These are phyloP conservation scores for Rhinoraja longicauda DNA, from an alignment of 2,797 vertebrate genomes.

Conservation along the genomic window DNA sequence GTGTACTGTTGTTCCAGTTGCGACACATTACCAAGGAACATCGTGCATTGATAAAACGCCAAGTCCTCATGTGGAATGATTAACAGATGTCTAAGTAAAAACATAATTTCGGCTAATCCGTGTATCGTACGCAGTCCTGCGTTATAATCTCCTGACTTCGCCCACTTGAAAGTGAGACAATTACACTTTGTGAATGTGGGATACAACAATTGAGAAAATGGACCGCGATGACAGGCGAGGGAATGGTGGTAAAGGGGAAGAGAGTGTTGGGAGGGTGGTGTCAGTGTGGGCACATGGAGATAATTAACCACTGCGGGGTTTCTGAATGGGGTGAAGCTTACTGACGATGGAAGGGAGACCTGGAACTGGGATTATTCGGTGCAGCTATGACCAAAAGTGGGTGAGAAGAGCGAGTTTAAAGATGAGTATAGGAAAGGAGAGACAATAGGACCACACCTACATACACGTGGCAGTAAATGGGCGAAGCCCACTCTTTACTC, in stretches of 20 bases:
- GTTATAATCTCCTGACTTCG: neutral
- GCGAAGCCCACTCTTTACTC: too few relatives aligned
- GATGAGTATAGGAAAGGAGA: neutral
- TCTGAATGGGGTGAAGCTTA: neutral
- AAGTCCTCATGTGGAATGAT: neutral
- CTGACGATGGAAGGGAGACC: neutral
- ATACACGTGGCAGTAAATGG: neutral
- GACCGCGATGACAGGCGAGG: neutral
- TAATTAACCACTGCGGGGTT: neutral
- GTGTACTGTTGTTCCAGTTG: neutral
- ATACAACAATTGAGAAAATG: neutral
- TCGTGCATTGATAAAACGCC: neutral
- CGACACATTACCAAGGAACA: neutral
- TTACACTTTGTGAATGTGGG: neutral
- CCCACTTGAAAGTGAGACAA: neutral
- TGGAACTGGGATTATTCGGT: neutral
- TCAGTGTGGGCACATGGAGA: too few relatives aligned
- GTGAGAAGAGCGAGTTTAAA: neutral
- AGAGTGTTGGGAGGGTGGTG: neutral
- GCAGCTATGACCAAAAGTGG: neutral
- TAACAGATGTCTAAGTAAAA: neutral
- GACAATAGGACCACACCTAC: neutral
- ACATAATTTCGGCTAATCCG: neutral
- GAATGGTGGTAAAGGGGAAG: neutral
- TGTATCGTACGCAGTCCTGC: too few relatives aligned